Base-by-base conservation (phyloP, 2,797 vertebrate species). In the Brachymystax lenok region DNA sequence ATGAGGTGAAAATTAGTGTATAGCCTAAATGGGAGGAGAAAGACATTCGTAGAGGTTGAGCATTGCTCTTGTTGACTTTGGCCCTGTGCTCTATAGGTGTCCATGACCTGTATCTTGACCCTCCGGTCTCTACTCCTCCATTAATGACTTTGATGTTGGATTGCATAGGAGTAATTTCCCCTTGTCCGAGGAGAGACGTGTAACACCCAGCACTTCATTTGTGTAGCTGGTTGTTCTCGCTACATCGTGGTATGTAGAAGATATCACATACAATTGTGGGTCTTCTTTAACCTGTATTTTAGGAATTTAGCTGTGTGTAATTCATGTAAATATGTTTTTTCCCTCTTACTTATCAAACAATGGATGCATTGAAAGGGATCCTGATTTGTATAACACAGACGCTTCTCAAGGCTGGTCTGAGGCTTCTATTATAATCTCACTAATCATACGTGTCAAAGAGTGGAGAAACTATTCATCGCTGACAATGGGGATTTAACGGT, bases 401-500 rank as follows among this genome's bases (percentile, higher is more conserved):
- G 14, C 59, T 71, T 28, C 66, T 61, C 27, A 77, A 51, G 1
- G 4, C 78, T 71, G 56, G 13, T 71, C 50, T 63, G 73, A 68
- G n/a, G 63, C 35, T 76, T 82, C 82, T 83, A 82, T 78, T 83
- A 66, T 67, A 76, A 78, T 46, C 40, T 59, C 82, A 74, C 89
- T 89, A 91, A 92, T 92, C 88, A 70, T 88, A 84, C 78, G 76
- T 86, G 88, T 91, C 83, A 84, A 76, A 77, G 76, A 82, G 88
- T 86, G 90, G 86, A 90, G 79, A 75, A 81, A 85, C 89, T 80
- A 88, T 92, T 90, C 85, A 87, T 85, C 86, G 74, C 75, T 59
- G 76, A 92, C 89, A 88, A 91, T 84, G 63, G 86, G 86, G 85
- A 89, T 92, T 93, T 92, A 84, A 91, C 80, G 79, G 89, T 75